Evolutionary conservation across 2,888 invertebrate genomes (phyloP).

Genomic region (Philereme vetulata): DNA sequence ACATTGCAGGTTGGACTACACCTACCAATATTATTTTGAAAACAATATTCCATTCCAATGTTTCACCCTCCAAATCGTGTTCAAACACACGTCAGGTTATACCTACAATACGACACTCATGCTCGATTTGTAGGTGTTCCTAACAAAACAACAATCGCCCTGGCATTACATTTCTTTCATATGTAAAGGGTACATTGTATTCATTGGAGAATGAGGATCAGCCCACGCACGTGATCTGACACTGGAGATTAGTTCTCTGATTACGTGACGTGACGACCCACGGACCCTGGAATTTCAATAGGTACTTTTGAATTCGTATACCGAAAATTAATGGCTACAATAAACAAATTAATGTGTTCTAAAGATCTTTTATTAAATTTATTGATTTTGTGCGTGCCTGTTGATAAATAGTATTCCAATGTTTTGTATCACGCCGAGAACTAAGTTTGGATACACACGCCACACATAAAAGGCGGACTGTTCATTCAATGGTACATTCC

Average conservation of each 20-base stretch:
- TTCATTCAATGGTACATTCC: slow-evolving; percentile 47
- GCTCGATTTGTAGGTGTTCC: slow-evolving; percentile 23
- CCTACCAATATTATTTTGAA: background rate
- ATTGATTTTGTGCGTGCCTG: slow-evolving; percentile 36
- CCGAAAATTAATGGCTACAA: slow-evolving; percentile 45
- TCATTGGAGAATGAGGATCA: slow-evolving; percentile 50
- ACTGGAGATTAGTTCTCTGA: slow-evolving; percentile 71
- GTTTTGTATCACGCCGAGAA: slow-evolving; percentile 28
- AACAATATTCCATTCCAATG: slow-evolving; percentile 8
- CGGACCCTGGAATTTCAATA: slow-evolving; percentile 53
- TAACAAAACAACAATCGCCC: slow-evolving; percentile 38
- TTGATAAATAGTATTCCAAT: slow-evolving; percentile 20
- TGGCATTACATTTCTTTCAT: slow-evolving; percentile 48
- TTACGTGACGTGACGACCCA: slow-evolving; percentile 71
- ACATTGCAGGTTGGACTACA: too few relatives aligned
- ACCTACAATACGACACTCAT: slow-evolving; percentile 20
- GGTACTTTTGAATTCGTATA: slow-evolving; percentile 45
- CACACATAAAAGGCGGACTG: slow-evolving; percentile 39
- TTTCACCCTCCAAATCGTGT: slow-evolving; percentile 16
- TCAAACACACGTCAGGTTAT: slow-evolving; percentile 18
- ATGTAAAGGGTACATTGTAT: slow-evolving; percentile 64
- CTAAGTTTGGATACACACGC: slow-evolving; percentile 36
- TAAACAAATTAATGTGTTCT: background rate
- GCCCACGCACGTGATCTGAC: slow-evolving; percentile 74
- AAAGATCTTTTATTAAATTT: slow-evolving; percentile 13